Evolutionary conservation across 2,113 vertebrate species (phyloP).

Genomic region (Neofelis nebulosa): DNA sequence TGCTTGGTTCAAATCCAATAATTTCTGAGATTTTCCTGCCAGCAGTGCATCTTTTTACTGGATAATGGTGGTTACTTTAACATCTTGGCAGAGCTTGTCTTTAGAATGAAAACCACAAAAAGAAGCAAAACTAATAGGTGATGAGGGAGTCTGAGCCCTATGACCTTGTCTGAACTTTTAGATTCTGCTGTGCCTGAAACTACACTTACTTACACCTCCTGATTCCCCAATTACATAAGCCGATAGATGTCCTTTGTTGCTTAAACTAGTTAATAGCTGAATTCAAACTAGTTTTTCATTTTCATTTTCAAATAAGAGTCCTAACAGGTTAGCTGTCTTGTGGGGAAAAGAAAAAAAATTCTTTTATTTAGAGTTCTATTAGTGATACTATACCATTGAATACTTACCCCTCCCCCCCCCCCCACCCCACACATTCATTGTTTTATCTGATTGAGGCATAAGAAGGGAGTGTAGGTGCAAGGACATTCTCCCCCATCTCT

Average conservation of each 20-base stretch:
- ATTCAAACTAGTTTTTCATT: not conserved
- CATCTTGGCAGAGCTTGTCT: not conserved
- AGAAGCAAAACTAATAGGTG: not conserved
- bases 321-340: not conserved
- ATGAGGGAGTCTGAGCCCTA: not conserved
- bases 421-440: too few relatives aligned
- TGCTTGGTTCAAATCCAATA: not conserved
- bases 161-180: not conserved
- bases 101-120: not conserved
- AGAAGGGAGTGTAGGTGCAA: not conserved
- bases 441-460: not conserved
- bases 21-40: not conserved
- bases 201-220: not conserved
- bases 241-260: not conserved
- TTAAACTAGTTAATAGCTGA: not conserved
- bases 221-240: not conserved
- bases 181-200: not conserved
- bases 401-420: not conserved
- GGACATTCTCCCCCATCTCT: not conserved
- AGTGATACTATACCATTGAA: not conserved
- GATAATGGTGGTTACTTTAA: not conserved
- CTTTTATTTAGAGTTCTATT: not conserved
- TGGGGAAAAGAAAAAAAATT: not conserved
- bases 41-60: not conserved
- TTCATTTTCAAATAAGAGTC: slow-evolving; percentile 24